Base-by-base conservation (phyloP, 2,888 invertebrate genomes). In the Endotricha flammealis region DNA sequence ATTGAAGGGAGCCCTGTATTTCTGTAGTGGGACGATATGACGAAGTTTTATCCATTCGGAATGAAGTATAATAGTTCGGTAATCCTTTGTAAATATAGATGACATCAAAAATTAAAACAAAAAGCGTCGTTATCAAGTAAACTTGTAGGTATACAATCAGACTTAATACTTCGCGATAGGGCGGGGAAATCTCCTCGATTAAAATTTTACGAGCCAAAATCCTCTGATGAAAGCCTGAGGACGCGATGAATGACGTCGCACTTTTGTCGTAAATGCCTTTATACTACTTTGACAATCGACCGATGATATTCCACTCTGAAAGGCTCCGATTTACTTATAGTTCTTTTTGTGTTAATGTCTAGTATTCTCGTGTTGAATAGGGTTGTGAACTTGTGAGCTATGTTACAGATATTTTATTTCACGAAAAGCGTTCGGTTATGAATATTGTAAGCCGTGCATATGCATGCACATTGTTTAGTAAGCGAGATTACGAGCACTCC, bases 181-280 rank as follows among this genome's bases (percentile, higher is more conserved):
- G 8, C 23, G 20, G 28, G 6, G 13, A 29, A 35, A 29, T 29
- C 29, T 35, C 11, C 25, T 39, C 44, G 46, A 55, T 53, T 50
- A 51, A 51, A 53, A 46, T 49, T 50, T 55, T 50, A 50, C 41
- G 46, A 47, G 32, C 46, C 36, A 22, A 38, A 38, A 34, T 25
- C 40, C 35, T 42, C 39, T 38, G 39, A 39, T 38, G 39, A 40
- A 29, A 35, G 35, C 29, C 22, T 27, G 12, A 11, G 27, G 27
- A 27, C 22, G 22, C n/a, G 10, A 11, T 29, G 33, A 34, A 28
- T 28, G 28, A 20, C 28, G 22, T 11, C 23, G 35, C 28, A 20
- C 35, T 35, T 35, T 35, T 35, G 29, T 35, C 22, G 20, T 35
- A 35, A 35, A 34, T 13, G 20, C 20, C 13, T 33, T 34, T 34